Evolutionary conservation across 2,113 vertebrate species (phyloP), one percentile per base, ranked within the genome.

Genomic region (Aythya baeri): DNA sequence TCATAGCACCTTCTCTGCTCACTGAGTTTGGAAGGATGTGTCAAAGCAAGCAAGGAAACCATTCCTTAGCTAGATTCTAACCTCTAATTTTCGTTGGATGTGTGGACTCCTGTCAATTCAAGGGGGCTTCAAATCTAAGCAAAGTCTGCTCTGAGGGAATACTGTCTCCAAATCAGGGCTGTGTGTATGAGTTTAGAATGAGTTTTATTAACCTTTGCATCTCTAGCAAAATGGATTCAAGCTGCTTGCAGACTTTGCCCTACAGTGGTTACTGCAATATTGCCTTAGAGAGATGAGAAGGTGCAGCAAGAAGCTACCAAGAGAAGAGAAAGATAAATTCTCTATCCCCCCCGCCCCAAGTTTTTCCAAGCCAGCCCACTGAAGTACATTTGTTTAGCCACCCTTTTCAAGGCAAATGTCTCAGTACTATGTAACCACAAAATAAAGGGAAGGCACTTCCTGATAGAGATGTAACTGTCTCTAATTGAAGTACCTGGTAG

Each of bases 401-500:
- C 32, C 5, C 52, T 83, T 81, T 54, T 61, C 65, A 83, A 88
- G 70, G 83, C 77, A 68, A 49, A 32, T 29, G n/a, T 71, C 73
- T 44, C 44, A 34, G 83, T 77, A 49, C 15, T 4, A 54, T 46
- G 41, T 58, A 82, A 73, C 23, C n/a, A 7, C 4, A 6, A 54
- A 44, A 61, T 49, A 84, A 78, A 93, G 38, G 21, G 49, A 96
- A 83, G 49, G 2, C 0, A 2, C 7, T 79, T 76, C 73, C 85
- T 88, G 63, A 63, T 7, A 44, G 67, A 84, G 54, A 43, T 88
- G 52, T 57, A 70, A 57, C 73, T 62, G 70, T 50, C 85, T 79
- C 81, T 82, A 90, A 88, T 88, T 90, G 65, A 95, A 86, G 66
- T 62, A 29, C 49, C 70, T 68, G 58, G 67, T 70, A 54, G 86